These are phyloP conservation scores for Psix sp. DNA, from an alignment of 1,140 invertebrate genomes.

Conservation along the genomic window DNA sequence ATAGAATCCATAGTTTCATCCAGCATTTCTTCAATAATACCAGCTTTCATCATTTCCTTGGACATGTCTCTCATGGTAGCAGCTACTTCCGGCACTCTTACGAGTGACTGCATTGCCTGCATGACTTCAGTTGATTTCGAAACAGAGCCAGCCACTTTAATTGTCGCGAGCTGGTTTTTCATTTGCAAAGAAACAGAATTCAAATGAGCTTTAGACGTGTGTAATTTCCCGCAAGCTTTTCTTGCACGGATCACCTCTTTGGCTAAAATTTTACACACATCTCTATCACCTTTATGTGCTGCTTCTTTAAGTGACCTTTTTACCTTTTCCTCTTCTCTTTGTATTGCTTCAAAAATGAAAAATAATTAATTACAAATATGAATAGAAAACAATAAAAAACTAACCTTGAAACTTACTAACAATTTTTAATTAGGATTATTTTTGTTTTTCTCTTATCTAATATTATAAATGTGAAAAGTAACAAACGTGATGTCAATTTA, in stretches of 20 bases:
- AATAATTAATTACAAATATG: slow-evolving; percentile 3
- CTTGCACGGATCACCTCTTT: slow-evolving; percentile 95
- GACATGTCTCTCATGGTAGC: slow-evolving; percentile 98
- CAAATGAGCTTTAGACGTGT: slow-evolving; percentile 97
- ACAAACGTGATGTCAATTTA: no score
- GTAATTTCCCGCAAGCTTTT: slow-evolving; percentile 93
- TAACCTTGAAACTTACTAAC: not conserved
- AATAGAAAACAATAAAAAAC: not conserved
- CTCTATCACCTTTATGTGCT: slow-evolving; percentile 96
- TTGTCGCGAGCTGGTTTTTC: slow-evolving; percentile 96
- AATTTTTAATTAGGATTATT: no score
- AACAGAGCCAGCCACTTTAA: slow-evolving; percentile 92
- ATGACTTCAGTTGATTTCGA: slow-evolving; percentile 97
- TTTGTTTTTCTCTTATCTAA: no score
- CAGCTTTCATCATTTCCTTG: slow-evolving; percentile 99
- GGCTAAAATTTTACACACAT: slow-evolving; percentile 95
- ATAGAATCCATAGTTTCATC: slow-evolving; percentile 97
- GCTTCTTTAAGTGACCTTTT: slow-evolving; percentile 96
- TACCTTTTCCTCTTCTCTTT: slow-evolving; percentile 98
- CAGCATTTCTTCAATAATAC: slow-evolving; percentile 99
- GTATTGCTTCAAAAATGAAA: slow-evolving; percentile 80
- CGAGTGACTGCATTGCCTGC: slow-evolving; percentile 95
- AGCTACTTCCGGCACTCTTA: slow-evolving; percentile 94
- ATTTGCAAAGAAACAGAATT: slow-evolving; percentile 98
- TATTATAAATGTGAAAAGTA: no score